phyloP scores from a whole-genome alignment of 1,140 invertebrate species.

The Archivesica marissinica region DNA sequence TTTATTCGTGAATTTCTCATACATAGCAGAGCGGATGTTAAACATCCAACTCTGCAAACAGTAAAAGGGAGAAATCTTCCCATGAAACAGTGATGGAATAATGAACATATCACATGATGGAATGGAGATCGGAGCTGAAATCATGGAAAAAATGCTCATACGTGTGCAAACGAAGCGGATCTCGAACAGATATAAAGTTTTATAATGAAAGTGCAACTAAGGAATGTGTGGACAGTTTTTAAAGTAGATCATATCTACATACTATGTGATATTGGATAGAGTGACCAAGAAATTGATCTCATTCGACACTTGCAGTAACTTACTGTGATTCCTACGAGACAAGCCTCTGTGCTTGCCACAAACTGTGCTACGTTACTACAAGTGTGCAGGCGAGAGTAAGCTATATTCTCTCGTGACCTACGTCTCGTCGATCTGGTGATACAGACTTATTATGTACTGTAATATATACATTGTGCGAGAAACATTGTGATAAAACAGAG shows the following conservation, averaged over 20 bases:
- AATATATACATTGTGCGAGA: slow-evolving; percentile 12
- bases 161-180: not conserved
- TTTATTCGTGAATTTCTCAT: not conserved
- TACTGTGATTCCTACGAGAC: slow-evolving; percentile 26
- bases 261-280: slow-evolving; percentile 7
- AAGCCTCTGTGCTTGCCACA: not conserved
- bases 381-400: slow-evolving; percentile 20
- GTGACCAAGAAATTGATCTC: slow-evolving; percentile 28
- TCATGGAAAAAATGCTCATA: not conserved
- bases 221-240: not conserved
- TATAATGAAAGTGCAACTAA: slow-evolving; percentile 16
- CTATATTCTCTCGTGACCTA: not conserved
- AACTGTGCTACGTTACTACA: slow-evolving; percentile 5
- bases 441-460: slow-evolving; percentile 16
- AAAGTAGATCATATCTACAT: slow-evolving; percentile 1
- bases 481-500: slow-evolving; percentile 62
- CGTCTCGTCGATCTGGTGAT: slow-evolving; percentile 18
- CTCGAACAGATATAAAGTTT: not conserved
- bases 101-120: not conserved
- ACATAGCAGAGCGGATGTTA: slow-evolving; percentile 1
- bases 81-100: not conserved
- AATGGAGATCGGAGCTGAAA: not conserved
- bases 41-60: slow-evolving; percentile 6
- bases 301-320: not conserved
- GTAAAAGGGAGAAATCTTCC: not conserved